Evolutionary conservation across 92 coral and sea anemone species (phyloP).

Genomic region (Palythoa grandis): DNA sequence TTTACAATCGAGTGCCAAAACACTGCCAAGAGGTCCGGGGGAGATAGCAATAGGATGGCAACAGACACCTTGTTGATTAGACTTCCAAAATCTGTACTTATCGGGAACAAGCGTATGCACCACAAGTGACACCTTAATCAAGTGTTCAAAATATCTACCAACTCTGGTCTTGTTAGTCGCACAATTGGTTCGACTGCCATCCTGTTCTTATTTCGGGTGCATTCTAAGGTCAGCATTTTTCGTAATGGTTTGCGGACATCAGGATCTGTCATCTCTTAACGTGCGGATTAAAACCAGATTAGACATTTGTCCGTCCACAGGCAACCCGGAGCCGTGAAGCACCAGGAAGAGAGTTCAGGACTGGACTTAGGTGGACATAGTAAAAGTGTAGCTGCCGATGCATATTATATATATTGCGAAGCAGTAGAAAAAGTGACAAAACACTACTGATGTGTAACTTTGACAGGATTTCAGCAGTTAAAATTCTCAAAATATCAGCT

Average conservation of each 20-base stretch:
- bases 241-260: conserved; percentile 25
- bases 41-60: conserved; percentile 39
- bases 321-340: conserved; percentile 12
- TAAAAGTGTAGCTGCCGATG: conserved; percentile 21
- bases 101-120: conserved; percentile 69
- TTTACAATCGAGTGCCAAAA: conserved; percentile 35
- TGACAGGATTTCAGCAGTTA: too few species aligned
- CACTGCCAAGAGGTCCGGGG: conserved; percentile 35
- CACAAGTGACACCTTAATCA: conserved; percentile 55
- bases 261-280: conserved; percentile 49
- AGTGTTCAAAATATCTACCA: conserved; percentile 28
- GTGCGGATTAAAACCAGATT: conserved; percentile 47
- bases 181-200: conserved; percentile 73
- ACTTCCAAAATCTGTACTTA: conserved; percentile 57
- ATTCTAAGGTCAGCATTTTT: conserved; percentile 62
- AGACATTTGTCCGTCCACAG: background rate
- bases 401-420: conserved; percentile 30
- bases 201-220: conserved; percentile 67
- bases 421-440: conserved; percentile 32
- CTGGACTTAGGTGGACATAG: conserved; percentile 28
- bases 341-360: conserved; percentile 3
- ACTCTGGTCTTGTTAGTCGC: conserved; percentile 54
- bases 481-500: too few species aligned
- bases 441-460: background rate
- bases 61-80: conserved; percentile 11